These are phyloP conservation scores for Myotis vivesi DNA, from an alignment of 2,797 vertebrate genomes.

Conservation along the genomic window DNA sequence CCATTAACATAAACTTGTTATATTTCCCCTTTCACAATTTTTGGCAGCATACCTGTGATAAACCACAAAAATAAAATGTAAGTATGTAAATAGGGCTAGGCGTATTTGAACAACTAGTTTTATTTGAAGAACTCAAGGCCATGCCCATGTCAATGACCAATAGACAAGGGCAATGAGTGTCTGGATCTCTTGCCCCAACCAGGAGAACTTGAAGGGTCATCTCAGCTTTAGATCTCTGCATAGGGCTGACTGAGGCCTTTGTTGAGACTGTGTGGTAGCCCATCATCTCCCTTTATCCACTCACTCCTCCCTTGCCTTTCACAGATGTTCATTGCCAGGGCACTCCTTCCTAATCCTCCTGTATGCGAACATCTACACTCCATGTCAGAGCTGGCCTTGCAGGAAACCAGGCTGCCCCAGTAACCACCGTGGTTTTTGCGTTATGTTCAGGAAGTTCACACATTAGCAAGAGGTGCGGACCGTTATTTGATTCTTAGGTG, in stretches of 20 bases:
- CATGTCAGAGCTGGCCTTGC: neutral
- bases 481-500: neutral
- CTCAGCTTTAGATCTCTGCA: accelerated
- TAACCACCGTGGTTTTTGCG: neutral
- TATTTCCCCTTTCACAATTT: neutral
- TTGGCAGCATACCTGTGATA: neutral
- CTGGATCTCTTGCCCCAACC: neutral
- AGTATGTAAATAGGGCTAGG: neutral
- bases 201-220: neutral
- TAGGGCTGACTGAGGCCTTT: neutral
- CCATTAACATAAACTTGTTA: neutral
- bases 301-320: neutral
- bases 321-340: neutral
- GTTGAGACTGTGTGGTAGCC: neutral
- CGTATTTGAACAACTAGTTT: neutral
- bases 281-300: accelerated
- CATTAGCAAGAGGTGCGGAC: accelerated
- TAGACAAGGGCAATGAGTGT: neutral
- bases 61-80: neutral
- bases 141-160: neutral
- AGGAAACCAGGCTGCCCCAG: neutral
- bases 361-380: neutral
- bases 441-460: neutral
- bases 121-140: neutral
- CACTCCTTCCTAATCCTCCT: neutral